Percentiles rank a stretch among this genome's conserved stretches.
Conservation (phyloP, 2,888 invertebrate species). For the Apotomis capreana region DNA sequence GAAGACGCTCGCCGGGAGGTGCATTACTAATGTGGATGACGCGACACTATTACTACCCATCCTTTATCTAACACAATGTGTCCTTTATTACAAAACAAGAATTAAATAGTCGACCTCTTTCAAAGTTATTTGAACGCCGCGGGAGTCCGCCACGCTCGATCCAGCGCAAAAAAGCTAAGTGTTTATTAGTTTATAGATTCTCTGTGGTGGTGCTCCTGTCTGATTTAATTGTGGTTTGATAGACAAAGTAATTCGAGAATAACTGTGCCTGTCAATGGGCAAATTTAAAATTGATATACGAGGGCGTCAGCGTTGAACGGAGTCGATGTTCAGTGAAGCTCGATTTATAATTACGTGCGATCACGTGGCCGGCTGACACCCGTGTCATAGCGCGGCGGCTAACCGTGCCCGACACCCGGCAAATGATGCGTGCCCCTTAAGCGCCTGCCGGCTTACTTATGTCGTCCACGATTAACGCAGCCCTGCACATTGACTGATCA, state of each 20-base stretch:
- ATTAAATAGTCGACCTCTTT: slow-evolving; percentile 76
- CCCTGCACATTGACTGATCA: slow-evolving; percentile 61
- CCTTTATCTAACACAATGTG: slow-evolving; percentile 80
- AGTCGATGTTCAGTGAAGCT: slow-evolving; percentile 59
- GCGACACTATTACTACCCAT: slow-evolving; percentile 79
- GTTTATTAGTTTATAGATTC: slow-evolving; percentile 72
- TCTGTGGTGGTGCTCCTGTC: slow-evolving; percentile 54
- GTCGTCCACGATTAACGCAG: slow-evolving; percentile 73
- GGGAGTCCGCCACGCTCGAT: slow-evolving; percentile 74
- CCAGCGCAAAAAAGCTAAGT: slow-evolving; percentile 65
- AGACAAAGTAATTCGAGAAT: slow-evolving; percentile 51
- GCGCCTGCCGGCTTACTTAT: slow-evolving; percentile 66
- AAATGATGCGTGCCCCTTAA: slow-evolving; percentile 75
- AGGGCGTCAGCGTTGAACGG: slow-evolving; percentile 51
- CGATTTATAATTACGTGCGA: slow-evolving; percentile 66
- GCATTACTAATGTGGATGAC: slow-evolving; percentile 78
- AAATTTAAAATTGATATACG: slow-evolving; percentile 58
- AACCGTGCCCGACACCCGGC: slow-evolving; percentile 72
- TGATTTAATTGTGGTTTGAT: slow-evolving; percentile 60
- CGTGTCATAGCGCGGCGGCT: slow-evolving; percentile 67
- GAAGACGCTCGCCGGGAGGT: slow-evolving; percentile 73
- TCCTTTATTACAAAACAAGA: slow-evolving; percentile 79
- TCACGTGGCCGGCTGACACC: slow-evolving; percentile 57
- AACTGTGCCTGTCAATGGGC: slow-evolving; percentile 48
- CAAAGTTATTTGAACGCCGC: slow-evolving; percentile 74